phyloP scores from a whole-genome alignment of 2,113 vertebrate species.

The Todiramphus chloris region DNA sequence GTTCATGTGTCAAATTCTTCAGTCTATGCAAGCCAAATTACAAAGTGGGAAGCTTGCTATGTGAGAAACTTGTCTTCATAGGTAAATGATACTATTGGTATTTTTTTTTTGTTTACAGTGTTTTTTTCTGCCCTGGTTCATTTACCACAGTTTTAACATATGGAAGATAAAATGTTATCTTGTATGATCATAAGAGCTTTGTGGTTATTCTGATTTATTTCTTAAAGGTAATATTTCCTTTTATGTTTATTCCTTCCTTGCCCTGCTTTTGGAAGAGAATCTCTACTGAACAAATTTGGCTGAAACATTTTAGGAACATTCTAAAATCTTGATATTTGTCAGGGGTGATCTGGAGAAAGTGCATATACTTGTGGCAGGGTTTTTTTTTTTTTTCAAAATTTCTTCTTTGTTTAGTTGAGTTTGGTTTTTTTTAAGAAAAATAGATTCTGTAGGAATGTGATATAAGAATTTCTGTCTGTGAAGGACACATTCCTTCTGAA shows the following conservation, averaged over 20 bases:
- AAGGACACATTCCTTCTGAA: background rate
- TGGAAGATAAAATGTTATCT: background rate
- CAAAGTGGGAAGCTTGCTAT: background rate
- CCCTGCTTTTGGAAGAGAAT: background rate
- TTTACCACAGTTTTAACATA: background rate
- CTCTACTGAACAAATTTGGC: background rate
- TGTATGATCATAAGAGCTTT: background rate
- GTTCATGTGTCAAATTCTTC: background rate
- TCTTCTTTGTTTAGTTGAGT: background rate
- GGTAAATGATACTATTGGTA: background rate
- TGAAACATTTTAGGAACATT: background rate
- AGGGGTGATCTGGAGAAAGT: background rate
- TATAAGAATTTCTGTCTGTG: background rate
- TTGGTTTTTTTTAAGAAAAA: too few relatives aligned
- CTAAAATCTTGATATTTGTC: background rate
- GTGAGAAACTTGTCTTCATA: background rate
- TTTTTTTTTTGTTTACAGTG: background rate
- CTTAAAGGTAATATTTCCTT: background rate
- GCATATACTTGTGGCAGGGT: background rate
- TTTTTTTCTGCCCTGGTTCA: background rate
- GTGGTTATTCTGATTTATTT: background rate
- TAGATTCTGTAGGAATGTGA: background rate
- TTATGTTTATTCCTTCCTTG: background rate
- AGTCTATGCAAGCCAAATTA: background rate
- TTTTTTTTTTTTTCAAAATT: fast-evolving